Evolutionary conservation across 2,113 vertebrate genomes (phyloP).

Genomic region (Corythaixoides concolor): DNA sequence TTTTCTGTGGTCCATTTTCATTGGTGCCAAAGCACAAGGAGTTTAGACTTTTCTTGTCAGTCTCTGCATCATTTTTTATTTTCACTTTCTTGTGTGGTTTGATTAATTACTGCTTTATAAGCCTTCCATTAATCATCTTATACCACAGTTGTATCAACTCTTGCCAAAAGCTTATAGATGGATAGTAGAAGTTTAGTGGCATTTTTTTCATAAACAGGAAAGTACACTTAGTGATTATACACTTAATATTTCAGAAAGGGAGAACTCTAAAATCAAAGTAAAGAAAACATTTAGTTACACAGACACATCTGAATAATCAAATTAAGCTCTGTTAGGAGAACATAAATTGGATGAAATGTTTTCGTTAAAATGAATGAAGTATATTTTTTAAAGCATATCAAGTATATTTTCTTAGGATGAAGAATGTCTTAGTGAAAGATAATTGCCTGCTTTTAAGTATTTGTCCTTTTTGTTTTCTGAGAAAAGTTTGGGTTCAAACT

Average conservation of each 20-base stretch:
- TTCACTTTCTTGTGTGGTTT: conserved; percentile 57
- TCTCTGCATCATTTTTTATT: conserved; percentile 49
- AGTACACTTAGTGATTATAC: not conserved
- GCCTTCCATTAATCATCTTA: conserved; percentile 73
- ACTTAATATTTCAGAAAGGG: conserved; percentile 50
- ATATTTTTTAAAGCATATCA: not conserved
- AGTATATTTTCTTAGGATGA: not conserved
- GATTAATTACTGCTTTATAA: conserved; percentile 76
- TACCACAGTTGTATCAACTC: conserved; percentile 53
- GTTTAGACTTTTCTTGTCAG: conserved; percentile 64
- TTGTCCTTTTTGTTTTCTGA: not conserved
- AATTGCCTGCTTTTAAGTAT: not conserved
- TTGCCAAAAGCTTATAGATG: conserved; percentile 58
- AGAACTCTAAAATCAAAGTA: conserved; percentile 29
- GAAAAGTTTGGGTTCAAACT: not conserved
- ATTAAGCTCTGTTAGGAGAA: not conserved
- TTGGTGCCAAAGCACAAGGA: conserved; percentile 60
- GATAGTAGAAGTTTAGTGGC: conserved; percentile 42
- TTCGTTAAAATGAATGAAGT: not conserved
- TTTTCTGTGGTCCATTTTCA: conserved; percentile 57
- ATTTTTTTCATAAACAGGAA: conserved; percentile 37
- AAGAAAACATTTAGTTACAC: not conserved
- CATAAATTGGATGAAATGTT: not conserved
- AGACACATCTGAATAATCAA: not conserved
- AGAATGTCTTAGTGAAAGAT: not conserved